Percentiles rank a stretch among this genome's conserved stretches.
Conservation (phyloP, 2,113 vertebrate species). For the Spheniscus mendiculus region DNA sequence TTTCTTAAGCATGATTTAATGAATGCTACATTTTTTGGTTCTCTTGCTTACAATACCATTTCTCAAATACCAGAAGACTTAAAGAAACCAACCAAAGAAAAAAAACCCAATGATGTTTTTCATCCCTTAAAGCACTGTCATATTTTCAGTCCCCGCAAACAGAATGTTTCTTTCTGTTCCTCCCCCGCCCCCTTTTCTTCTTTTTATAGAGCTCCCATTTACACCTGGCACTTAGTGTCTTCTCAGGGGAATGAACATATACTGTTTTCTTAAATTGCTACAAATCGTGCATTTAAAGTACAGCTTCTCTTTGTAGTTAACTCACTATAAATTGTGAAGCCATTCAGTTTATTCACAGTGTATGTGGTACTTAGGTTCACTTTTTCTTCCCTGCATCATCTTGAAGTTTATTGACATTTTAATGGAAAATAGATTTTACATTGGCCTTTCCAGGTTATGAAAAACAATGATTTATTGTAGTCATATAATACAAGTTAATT, state of each 20-base stretch:
- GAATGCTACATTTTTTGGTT: background rate
- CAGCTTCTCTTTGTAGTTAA: background rate
- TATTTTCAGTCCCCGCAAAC: background rate
- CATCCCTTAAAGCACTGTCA: background rate
- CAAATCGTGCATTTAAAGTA: background rate
- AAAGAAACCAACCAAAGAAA: background rate
- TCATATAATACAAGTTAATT: constrained; percentile 25
- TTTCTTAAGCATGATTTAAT: background rate
- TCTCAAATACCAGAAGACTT: background rate
- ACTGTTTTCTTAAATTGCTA: background rate
- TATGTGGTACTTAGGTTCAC: background rate
- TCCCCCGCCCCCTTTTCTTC: fast-evolving
- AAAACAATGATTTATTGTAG: constrained; percentile 29
- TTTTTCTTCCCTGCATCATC: background rate
- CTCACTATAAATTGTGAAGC: background rate
- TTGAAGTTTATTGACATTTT: constrained; percentile 21
- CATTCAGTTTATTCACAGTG: background rate
- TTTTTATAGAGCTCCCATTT: background rate
- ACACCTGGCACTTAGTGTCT: background rate
- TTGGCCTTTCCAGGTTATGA: background rate
- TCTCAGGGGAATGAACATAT: background rate
- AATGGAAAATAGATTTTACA: constrained; percentile 1
- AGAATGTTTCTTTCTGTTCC: background rate
- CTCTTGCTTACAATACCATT: background rate
- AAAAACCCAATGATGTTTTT: background rate